Conservation (phyloP, 2,113 vertebrate species). For the Austrofundulus limnaeus region DNA sequence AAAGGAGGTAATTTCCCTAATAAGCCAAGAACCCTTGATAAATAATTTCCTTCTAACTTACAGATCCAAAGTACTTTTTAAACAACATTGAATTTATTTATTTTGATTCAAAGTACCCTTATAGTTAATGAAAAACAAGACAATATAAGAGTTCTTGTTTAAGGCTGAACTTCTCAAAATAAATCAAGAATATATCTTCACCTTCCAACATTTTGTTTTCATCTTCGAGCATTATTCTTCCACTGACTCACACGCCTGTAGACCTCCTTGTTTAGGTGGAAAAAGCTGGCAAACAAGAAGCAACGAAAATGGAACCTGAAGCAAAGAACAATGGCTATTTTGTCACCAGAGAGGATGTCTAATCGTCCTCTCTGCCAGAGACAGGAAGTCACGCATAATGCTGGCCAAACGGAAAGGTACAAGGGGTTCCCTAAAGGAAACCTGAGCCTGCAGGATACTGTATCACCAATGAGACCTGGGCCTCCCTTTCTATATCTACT, state of each 20-base stretch:
- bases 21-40: too few relatives aligned
- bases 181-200: not conserved
- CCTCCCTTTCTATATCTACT: constrained; percentile 54
- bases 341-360: constrained; percentile 52
- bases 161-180: not conserved
- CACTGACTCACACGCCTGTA: constrained; percentile 17
- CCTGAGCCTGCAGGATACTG: constrained; percentile 57
- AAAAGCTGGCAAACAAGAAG: constrained; percentile 20
- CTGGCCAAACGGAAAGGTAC: constrained; percentile 62
- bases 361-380: constrained; percentile 45
- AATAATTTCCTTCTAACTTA: too few relatives aligned
- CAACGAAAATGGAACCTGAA: constrained; percentile 54
- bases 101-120: too few relatives aligned
- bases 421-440: constrained; percentile 69
- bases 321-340: constrained; percentile 46
- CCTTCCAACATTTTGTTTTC: not conserved
- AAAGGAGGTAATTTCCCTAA: too few relatives aligned
- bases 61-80: too few relatives aligned
- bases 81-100: too few relatives aligned
- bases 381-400: constrained; percentile 71
- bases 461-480: constrained; percentile 51
- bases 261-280: constrained; percentile 7
- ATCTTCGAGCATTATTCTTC: not conserved
- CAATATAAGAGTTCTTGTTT: too few relatives aligned
- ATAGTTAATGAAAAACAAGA: too few relatives aligned